Base-by-base conservation (phyloP, 2,113 vertebrate species). In the Jaculus jaculus region DNA sequence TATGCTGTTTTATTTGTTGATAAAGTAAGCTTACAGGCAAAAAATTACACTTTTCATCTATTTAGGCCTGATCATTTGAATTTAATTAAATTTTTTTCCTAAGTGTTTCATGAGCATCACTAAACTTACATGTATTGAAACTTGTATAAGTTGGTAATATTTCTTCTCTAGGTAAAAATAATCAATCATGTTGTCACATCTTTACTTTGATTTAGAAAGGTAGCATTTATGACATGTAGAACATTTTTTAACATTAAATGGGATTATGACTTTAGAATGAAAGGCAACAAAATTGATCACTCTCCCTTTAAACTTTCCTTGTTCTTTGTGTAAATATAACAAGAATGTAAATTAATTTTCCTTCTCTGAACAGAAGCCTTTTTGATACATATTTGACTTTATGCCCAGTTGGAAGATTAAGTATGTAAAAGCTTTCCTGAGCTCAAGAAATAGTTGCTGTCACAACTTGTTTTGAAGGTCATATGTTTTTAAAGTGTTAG, bases 181-280 rank as follows among this genome's bases (percentile, higher is more conserved):
- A 54, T 95, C 95, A 87, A 88, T 95, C 87, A 94, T 39, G 83
- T n/a, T n/a, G 74, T 77, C 84, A 66, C 77, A 87, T n/a, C 51
- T 93, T 97, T 95, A 95, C 91, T 85, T 97, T 94, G 95, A 91
- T 73, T 96, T 83, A 87, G 82, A 97, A 96, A 92, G 83, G 47
- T 12, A 96, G 84, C 94, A 95, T 83, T 93, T 28, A 93, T 77
- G 93, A 95, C 93, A 84, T 63, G 93, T 92, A 78, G 81, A 24
- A 95, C 84, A 93, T 93, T 61, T 94, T 94, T 87, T n/a, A 58
- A 77, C 69, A 92, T 78, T 94, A 86, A 98, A 96, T 96, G 96
- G 95, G 95, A 97, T 98, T 99, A 98, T 98, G 98, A 98, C 94
- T 97, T 98, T 96, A 90, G 98, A 98, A 95, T 98, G 98, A 98